phyloP scores from a whole-genome alignment of 2,797 vertebrate genomes.

The Notolepis coatsorum region DNA sequence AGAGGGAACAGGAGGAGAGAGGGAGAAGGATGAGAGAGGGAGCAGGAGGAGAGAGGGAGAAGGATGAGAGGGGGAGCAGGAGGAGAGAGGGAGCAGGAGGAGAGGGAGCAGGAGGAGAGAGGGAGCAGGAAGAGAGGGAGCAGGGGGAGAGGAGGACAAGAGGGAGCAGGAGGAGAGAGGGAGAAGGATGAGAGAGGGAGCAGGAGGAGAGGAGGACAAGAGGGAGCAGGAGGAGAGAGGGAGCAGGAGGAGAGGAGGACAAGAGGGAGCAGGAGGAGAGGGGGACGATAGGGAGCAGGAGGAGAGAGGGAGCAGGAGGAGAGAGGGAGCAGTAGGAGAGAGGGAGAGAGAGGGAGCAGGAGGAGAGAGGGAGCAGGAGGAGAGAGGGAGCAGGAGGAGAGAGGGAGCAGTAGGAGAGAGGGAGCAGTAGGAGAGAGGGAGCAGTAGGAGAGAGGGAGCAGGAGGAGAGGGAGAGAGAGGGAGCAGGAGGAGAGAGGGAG shows the following conservation, averaged over 20 bases:
- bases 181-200: conserved; percentile 11
- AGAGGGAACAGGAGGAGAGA: background rate
- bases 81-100: too few relatives aligned
- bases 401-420: too few relatives aligned
- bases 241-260: conserved; percentile 44
- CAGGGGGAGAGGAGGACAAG: background rate
- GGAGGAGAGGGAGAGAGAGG: conserved; percentile 37
- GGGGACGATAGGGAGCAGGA: conserved; percentile 27
- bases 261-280: conserved; percentile 11
- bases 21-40: background rate
- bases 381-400: conserved; percentile 42
- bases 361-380: too few relatives aligned
- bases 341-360: background rate
- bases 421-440: conserved; percentile 19
- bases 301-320: conserved; percentile 7
- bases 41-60: background rate
- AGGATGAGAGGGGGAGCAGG: too few relatives aligned
- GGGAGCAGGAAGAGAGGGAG: background rate
- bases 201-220: too few relatives aligned
- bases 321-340: conserved; percentile 69
- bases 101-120: conserved; percentile 9
- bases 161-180: too few relatives aligned
- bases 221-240: background rate
- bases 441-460: too few relatives aligned
- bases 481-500: conserved; percentile 41